These are phyloP conservation scores for Chelmon rostratus DNA, from an alignment of 2,797 vertebrate species.

Conservation along the genomic window DNA sequence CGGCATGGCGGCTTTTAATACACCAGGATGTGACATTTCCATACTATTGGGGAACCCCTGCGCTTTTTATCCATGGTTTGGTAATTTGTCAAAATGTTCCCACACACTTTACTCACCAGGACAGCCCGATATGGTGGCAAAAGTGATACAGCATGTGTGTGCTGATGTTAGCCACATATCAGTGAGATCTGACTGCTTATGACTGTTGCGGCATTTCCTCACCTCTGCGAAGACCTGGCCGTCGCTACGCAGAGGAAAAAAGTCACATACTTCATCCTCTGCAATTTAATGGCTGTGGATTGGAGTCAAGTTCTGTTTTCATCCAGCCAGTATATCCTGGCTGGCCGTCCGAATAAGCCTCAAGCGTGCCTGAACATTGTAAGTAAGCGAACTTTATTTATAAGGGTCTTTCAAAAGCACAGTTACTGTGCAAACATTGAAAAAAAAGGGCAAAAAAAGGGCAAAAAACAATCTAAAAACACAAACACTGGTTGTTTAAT, in stretches of 20 bases:
- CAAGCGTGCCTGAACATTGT: no score
- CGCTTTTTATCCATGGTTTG: slow-evolving; percentile 35
- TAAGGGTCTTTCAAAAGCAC: no score
- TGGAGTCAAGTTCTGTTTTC: neutral
- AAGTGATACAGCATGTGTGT: slow-evolving; percentile 36
- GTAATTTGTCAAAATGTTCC: slow-evolving; percentile 39
- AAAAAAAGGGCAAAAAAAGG: no score
- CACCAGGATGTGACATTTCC: slow-evolving; percentile 52
- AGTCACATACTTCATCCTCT: slow-evolving; percentile 1
- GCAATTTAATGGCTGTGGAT: neutral
- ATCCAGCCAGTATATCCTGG: neutral
- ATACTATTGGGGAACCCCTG: slow-evolving; percentile 62
- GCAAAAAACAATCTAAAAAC: no score
- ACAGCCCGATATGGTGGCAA: slow-evolving; percentile 49
- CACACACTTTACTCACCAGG: slow-evolving; percentile 66
- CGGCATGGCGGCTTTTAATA: slow-evolving; percentile 57
- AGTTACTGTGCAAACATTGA: no score
- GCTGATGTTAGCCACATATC: slow-evolving; percentile 62
- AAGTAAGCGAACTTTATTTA: no score
- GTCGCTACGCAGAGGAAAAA: slow-evolving; percentile 36
- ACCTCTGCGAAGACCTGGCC: slow-evolving; percentile 31
- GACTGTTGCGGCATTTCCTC: slow-evolving; percentile 75
- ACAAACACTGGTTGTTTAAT: no score
- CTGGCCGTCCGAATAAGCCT: neutral
- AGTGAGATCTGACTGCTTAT: slow-evolving; percentile 65